Percentiles rank a stretch among this genome's conserved stretches.
Conservation (phyloP, 1,140 invertebrate species). For the Drosophila saltans region DNA sequence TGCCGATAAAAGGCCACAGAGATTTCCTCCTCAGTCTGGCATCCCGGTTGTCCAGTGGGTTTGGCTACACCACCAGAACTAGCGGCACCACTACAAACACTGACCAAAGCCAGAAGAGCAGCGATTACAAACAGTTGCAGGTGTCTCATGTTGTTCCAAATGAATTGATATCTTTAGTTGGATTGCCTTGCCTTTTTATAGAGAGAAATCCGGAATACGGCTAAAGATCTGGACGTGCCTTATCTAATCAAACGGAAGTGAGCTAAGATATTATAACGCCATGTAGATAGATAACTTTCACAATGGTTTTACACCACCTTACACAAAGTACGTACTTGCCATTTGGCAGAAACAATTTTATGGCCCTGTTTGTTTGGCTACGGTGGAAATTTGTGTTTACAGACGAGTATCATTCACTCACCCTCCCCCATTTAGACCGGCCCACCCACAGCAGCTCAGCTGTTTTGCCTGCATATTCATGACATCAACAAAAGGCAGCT, state of each 20-base stretch:
- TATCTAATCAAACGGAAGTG: slow-evolving; percentile 67
- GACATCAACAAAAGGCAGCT: slow-evolving; percentile 67
- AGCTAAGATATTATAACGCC: slow-evolving; percentile 49
- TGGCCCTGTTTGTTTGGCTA: slow-evolving; percentile 68
- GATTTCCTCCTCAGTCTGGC: slow-evolving; percentile 63
- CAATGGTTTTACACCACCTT: background rate
- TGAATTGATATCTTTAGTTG: slow-evolving; percentile 37
- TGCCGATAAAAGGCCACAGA: slow-evolving; percentile 40
- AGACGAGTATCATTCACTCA: no score
- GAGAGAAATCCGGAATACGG: background rate
- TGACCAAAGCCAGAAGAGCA: slow-evolving; percentile 26
- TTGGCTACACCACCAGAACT: slow-evolving; percentile 26
- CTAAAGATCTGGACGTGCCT: background rate
- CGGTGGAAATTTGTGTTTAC: no score
- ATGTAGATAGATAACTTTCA: slow-evolving; percentile 34
- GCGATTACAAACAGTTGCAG: slow-evolving; percentile 39
- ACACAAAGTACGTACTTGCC: slow-evolving; percentile 27
- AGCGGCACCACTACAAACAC: slow-evolving; percentile 16
- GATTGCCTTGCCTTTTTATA: slow-evolving; percentile 64
- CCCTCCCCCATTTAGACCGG: no score
- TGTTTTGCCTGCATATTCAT: slow-evolving; percentile 70
- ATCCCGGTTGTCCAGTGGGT: slow-evolving; percentile 66
- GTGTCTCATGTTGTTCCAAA: slow-evolving; percentile 47
- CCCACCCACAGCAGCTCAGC: slow-evolving; percentile 13
- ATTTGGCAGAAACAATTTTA: slow-evolving; percentile 60